Percentiles rank a stretch among this genome's conserved stretches.
Evolutionary conservation across 2,888 invertebrate species (phyloP).

Genomic region (Apotomis turbidana): DNA sequence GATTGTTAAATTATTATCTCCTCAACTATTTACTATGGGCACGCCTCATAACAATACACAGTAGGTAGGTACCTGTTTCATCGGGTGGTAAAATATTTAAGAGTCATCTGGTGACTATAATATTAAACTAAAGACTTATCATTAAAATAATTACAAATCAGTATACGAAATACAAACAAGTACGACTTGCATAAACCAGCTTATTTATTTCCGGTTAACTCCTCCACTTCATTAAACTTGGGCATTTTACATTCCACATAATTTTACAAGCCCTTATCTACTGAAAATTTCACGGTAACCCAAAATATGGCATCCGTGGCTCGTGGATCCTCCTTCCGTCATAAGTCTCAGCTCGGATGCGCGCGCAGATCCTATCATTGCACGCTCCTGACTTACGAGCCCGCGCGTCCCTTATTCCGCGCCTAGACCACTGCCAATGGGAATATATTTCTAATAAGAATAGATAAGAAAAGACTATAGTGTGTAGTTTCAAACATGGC

Average conservation of each 20-base stretch:
- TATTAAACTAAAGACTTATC: too few species aligned
- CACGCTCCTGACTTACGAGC: conserved; percentile 53
- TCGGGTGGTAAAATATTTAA: too few species aligned
- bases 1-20: too few species aligned
- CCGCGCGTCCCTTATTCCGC: conserved; percentile 35
- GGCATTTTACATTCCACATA: not conserved
- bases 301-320: conserved; percentile 31
- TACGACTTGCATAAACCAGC: not conserved
- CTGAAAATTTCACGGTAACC: conserved; percentile 19
- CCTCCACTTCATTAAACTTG: not conserved
- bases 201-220: not conserved
- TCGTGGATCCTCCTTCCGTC: conserved; percentile 30
- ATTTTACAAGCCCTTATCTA: conserved; percentile 14
- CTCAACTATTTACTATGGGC: too few species aligned
- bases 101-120: too few species aligned
- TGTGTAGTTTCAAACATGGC: too few species aligned
- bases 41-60: too few species aligned
- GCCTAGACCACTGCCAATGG: conserved; percentile 13
- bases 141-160: too few species aligned
- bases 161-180: too few species aligned
- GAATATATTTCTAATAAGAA: not conserved
- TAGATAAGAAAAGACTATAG: too few species aligned
- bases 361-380: conserved; percentile 42
- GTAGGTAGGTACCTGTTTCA: too few species aligned
- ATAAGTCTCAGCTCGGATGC: conserved; percentile 32